Base-by-base conservation (phyloP, 2,797 vertebrate genomes). In the Borostomias antarcticus region DNA sequence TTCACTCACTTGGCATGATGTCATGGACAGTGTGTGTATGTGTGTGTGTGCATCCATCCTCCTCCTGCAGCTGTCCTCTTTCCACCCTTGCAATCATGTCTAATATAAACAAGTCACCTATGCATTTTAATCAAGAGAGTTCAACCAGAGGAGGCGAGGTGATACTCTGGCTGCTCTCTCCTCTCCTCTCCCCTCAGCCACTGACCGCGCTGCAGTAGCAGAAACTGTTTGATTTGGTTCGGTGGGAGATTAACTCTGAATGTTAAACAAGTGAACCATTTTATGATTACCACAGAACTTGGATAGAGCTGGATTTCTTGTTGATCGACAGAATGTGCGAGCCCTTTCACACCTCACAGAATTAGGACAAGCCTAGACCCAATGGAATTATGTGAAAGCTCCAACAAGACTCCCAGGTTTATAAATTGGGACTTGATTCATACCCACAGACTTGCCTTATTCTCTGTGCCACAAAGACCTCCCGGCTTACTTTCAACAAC, bases 1-100 rank as follows among this genome's bases (percentile, higher is more conserved):
- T 37, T 23, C 77, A 75, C 69, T 76, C 60, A 45, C 62, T 63
- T 73, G 52, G 61, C 58, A 60, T 71, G 47, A 77, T 15, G n/a
- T 58, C 58, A 66, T 25, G 4, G 50, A 23, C 28, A 43, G 6
- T 3, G 17, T 33, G 28, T 32, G 54, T 33, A 29, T 19, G 28
- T 19, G 30, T 57, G 17, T 19, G 17, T 33, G 54, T 57, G 28
- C 43, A 23, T 50, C 45, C 28, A 7, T 32, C 19, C n/a, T 32
- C 10, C 28, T 7, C 3, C 25, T 3, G 29, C 60, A 28, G n/a
- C 10, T 25, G 19, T 21, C 15, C 13, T 45, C 40, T 47, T 37
- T 58, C 32, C 50, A 21, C 26, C 13, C 33, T 5, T 45, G 33
- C 62, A 51, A 64, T 58, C 43, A 70, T 52, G 65, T 71, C 54